These are phyloP conservation scores for Trogon melanurus DNA, from an alignment of 2,113 vertebrate genomes.

Conservation along the genomic window DNA sequence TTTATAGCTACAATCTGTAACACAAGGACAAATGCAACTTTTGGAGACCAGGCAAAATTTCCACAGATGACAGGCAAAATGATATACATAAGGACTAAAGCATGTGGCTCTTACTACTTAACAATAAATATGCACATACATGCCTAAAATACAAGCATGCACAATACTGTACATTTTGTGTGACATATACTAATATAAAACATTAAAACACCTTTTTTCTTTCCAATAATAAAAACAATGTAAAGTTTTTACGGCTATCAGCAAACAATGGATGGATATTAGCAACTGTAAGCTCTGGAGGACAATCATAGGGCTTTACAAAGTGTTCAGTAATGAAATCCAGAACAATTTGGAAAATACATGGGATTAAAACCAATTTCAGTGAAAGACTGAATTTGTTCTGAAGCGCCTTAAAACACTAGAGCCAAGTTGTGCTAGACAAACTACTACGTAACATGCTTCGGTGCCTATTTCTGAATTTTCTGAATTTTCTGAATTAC, in stretches of 20 bases:
- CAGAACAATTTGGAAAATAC: conserved; percentile 6
- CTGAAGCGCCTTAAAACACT: background rate
- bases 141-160: background rate
- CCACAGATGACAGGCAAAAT: background rate
- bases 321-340: conserved; percentile 29
- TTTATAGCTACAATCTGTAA: background rate
- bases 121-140: background rate
- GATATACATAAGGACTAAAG: fast-evolving
- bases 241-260: conserved; percentile 19
- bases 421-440: background rate
- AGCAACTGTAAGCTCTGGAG: conserved; percentile 32
- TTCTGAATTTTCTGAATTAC: background rate
- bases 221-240: background rate
- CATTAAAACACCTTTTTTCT: background rate
- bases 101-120: background rate
- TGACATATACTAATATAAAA: background rate
- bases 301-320: background rate
- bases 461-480: background rate
- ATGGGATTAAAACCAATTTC: conserved; percentile 34
- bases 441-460: background rate
- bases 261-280: conserved; percentile 7
- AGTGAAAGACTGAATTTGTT: background rate
- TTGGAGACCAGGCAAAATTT: background rate
- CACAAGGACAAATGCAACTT: background rate
- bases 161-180: background rate